Percentiles rank a stretch among this genome's conserved stretches.
phyloP scores from a whole-genome alignment of 2,113 vertebrate species.

The human region DNA sequence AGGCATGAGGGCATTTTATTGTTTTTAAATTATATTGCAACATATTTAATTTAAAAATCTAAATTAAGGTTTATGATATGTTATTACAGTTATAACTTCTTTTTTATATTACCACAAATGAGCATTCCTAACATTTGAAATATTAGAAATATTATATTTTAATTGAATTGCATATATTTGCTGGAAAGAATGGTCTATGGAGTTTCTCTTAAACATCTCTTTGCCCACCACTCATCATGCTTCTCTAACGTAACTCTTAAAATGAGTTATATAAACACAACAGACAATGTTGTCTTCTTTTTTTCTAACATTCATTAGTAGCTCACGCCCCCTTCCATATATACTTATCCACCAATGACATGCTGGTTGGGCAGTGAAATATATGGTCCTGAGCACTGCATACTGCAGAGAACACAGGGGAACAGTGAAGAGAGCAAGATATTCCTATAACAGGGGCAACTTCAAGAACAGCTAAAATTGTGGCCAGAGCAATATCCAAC shows the following conservation, averaged over 20 bases:
- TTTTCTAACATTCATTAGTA: background rate
- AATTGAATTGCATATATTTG: background rate
- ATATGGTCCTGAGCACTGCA: background rate
- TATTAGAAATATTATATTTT: background rate
- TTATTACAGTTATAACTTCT: background rate
- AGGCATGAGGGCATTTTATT: background rate
- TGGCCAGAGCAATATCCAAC: background rate
- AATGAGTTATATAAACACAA: background rate
- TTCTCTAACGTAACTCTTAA: background rate
- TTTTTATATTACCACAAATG: background rate
- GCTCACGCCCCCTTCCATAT: background rate
- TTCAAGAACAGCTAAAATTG: background rate
- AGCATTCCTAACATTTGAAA: background rate
- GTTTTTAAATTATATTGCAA: background rate
- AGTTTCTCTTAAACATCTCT: background rate
- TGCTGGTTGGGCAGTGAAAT: background rate
- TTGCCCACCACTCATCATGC: fast-evolving
- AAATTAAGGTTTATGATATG: background rate
- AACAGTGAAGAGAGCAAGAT: background rate
- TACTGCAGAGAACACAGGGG: background rate
- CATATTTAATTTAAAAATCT: background rate
- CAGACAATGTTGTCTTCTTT: background rate
- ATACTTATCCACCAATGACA: fast-evolving
- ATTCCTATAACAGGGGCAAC: background rate
- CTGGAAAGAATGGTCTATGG: background rate